Base-by-base conservation (phyloP, 2,888 invertebrate species). In the Protophormia terraenovae region DNA sequence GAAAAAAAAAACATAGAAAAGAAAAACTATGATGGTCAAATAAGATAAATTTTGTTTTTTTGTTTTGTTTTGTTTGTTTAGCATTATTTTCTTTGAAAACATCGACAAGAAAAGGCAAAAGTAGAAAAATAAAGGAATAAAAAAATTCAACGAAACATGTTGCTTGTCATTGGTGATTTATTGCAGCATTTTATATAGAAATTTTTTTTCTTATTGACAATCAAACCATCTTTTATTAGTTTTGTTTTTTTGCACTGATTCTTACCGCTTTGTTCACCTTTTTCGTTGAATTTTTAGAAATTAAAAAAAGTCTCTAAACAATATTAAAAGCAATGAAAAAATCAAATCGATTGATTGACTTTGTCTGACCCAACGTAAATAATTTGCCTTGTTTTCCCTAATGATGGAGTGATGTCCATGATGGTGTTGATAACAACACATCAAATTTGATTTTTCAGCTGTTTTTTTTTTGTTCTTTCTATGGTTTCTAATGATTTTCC, bases 91-190 rank as follows among this genome's bases (percentile, higher is more conserved):
- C 12, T 19, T 60, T 19, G 12, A 19, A 58, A 58, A 29, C 1
- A 6, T 3, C 29, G 10, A 55, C 45, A n/a, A 67, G 19, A 38
- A 24, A 45, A 16, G 1, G 27, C 16, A 24, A 71, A 14, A 55
- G 2, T 4, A 6, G 22, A n/a, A 67, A 38, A 38, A 35, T 16
- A 41, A 41, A 66, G 45, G 27, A 16, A 35, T 3, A 77, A 41
- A 55, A 55, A 22, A 60, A 22, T 62, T 35, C 24, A 27, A 24
- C 32, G 22, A 53, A 83, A 75, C 69, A 83, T 79, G 73, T 83
- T 73, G 50, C 73, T 45, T 53, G 83, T 83, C 83, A 79, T 10
- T 73, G 16, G 32, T 83, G 73, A 79, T 83, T 83, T 83, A 83
- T 83, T 71, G 41, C 27, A 47, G 47, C 38, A 32, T 67, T 76